Evolutionary conservation across 2,888 invertebrate species (phyloP), one percentile per base, ranked within the genome.

Genomic region (Meta bourneti): DNA sequence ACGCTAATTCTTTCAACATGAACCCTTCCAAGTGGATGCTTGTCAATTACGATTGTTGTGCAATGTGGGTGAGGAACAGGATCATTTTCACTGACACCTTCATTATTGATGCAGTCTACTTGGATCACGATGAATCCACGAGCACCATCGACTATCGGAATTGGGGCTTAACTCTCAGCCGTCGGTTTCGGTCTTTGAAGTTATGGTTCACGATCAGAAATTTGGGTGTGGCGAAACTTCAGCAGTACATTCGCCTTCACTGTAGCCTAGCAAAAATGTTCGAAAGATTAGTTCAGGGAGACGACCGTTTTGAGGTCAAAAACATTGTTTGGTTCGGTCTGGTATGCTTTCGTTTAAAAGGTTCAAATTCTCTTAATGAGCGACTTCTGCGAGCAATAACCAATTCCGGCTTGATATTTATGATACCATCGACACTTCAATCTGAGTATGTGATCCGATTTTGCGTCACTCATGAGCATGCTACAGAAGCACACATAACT

Each of bases 1-100:
- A 97, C 95, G 99, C 98, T 0, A 98, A 98, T 95, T 99, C 99
- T 5, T 98, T 99, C 95, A 99, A 99, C 95, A 98, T 98, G 48
- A 99, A 99, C 95, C 97, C 99, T 0, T 99, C 99, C 95, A 99
- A 99, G 96, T 98, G 99, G 96, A 96, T 99, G 95, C 95, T 99
- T 85, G 98, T 98, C 61, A 98, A 98, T 95, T 99, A 99, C 94
- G 99, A 99, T 95, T 98, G 99, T 95, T 99, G 99, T 0, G 97
- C 98, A 16, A 96, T 99, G 95, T 99, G 99, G 99, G 99, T 99
- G 48, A 96, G 97, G 92, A 98, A 99, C 95, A 96, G 97, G 94
- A 96, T 97, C 94, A 96, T 98, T 93, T 95, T 99, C 94, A 99
- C 99, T 11, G 98, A 98, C 86, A 99, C 99, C 0, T 96, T 99